Percentiles rank a stretch among this genome's conserved stretches.
phyloP scores from a whole-genome alignment of 2,888 invertebrate species.

The Ichneumon xanthorius region DNA sequence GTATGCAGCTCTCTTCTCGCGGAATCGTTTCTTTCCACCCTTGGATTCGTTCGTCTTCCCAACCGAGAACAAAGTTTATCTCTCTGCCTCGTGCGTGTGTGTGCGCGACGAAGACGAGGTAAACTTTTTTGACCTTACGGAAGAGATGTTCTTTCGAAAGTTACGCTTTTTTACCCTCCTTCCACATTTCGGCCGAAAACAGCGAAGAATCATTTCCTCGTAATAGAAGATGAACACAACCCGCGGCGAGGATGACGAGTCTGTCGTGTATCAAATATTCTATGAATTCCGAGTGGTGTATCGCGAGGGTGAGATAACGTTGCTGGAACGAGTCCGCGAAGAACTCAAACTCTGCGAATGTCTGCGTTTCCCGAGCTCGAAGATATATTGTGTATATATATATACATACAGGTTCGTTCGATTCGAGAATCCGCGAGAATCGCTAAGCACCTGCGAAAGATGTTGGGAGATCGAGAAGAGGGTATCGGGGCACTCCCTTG shows the following conservation, averaged over 20 bases:
- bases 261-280: slow-evolving; percentile 70
- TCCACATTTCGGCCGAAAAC: neutral
- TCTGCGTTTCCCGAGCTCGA: neutral
- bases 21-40: slow-evolving; percentile 22
- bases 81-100: neutral
- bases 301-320: slow-evolving; percentile 59
- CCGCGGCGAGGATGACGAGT: slow-evolving; percentile 4
- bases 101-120: slow-evolving; percentile 14
- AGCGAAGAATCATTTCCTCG: slow-evolving; percentile 31
- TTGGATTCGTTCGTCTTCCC: slow-evolving; percentile 16
- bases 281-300: slow-evolving; percentile 78
- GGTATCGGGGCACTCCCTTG: slow-evolving; percentile 40
- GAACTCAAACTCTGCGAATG: slow-evolving; percentile 25
- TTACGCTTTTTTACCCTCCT: slow-evolving; percentile 40
- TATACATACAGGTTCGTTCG: slow-evolving; percentile 13
- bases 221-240: neutral
- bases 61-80: slow-evolving; percentile 37
- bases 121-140: slow-evolving; percentile 54
- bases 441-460: slow-evolving; percentile 29
- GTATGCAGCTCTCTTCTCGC: slow-evolving; percentile 3
- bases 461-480: slow-evolving; percentile 33
- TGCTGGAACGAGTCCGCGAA: slow-evolving; percentile 41
- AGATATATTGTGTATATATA: slow-evolving; percentile 21
- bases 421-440: slow-evolving; percentile 33
- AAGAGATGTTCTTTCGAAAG: slow-evolving; percentile 52